Evolutionary conservation across 2,888 invertebrate species (phyloP).

Genomic region (Platypus cylindrus): DNA sequence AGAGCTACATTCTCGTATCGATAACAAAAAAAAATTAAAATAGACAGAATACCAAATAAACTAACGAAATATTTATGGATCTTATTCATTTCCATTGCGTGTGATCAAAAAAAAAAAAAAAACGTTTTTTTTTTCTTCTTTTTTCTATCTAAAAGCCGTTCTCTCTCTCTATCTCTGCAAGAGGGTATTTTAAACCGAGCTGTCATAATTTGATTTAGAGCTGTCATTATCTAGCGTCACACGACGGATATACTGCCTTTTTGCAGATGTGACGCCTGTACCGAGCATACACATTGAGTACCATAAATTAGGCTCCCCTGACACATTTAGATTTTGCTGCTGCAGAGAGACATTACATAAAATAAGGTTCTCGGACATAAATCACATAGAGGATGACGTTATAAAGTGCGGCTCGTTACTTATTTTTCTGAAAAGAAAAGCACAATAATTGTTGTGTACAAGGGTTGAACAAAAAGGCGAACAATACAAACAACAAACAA

Average conservation of each 20-base stretch:
- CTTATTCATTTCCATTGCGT: too few species aligned
- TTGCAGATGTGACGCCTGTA: slow-evolving; percentile 19
- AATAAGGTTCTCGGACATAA: slow-evolving; percentile 45
- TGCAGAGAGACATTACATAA: slow-evolving; percentile 46
- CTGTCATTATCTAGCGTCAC: slow-evolving; percentile 19
- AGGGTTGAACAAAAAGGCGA: too few species aligned
- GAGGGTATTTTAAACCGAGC: slow-evolving; percentile 17
- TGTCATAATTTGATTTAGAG: slow-evolving; percentile 19
- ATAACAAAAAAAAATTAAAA: too few species aligned
- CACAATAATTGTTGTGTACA: too few species aligned
- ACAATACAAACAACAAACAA: too few species aligned
- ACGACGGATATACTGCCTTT: slow-evolving; percentile 18
- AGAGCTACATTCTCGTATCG: too few species aligned
- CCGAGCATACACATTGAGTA: slow-evolving; percentile 17
- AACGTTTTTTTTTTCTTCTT: too few species aligned
- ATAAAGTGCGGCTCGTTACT: slow-evolving; percentile 28
- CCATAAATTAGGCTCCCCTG: slow-evolving; percentile 22
- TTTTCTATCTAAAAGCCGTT: slow-evolving; percentile 13
- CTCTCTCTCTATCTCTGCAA: slow-evolving; percentile 15
- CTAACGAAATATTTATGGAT: too few species aligned
- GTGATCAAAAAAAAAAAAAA: slow-evolving; percentile 15
- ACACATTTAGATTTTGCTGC: slow-evolving; percentile 27
- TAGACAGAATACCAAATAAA: too few species aligned
- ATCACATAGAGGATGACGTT: slow-evolving; percentile 39
- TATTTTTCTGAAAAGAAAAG: slow-evolving; percentile 11